Conservation (phyloP, 2,888 invertebrate genomes). For the Ctena decussata region DNA sequence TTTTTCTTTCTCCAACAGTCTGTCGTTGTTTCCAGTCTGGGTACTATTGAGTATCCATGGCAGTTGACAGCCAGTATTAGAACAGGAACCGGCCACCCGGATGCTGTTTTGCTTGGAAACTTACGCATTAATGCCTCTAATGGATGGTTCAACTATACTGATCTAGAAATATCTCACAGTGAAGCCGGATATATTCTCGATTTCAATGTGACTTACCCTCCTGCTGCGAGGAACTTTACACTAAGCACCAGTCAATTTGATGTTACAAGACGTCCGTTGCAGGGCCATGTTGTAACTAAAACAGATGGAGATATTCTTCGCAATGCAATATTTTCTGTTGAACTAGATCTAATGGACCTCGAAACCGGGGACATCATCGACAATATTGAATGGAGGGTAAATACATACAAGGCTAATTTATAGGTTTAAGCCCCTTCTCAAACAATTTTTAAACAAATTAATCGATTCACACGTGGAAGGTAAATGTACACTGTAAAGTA, state of each 20-base stretch:
- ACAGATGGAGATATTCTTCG: conserved; percentile 32
- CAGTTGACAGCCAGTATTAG: conserved; percentile 69
- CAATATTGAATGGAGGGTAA: conserved; percentile 60
- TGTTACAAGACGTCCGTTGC: conserved; percentile 47
- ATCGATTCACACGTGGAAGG: too few relatives aligned
- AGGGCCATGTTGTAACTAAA: conserved; percentile 6
- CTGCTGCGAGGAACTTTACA: conserved; percentile 58
- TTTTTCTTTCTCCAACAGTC: not conserved
- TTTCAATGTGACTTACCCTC: conserved; percentile 68
- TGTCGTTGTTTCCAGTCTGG: conserved; percentile 38
- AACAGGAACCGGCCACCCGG: conserved; percentile 53
- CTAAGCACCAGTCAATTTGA: conserved; percentile 38
- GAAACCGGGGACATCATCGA: conserved; percentile 38
- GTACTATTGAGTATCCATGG: conserved; percentile 73
- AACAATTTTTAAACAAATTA: too few relatives aligned
- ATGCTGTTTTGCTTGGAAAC: conserved; percentile 68
- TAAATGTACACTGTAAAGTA: too few relatives aligned
- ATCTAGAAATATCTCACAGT: conserved; percentile 71
- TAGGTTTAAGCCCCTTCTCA: too few relatives aligned
- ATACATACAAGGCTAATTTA: too few relatives aligned
- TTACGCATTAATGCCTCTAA: conserved; percentile 60
- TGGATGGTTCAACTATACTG: conserved; percentile 80
- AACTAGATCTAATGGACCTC: conserved; percentile 42
- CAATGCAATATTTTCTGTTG: conserved; percentile 28
- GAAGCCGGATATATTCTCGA: conserved; percentile 71